Base-by-base conservation (phyloP, 2,113 vertebrate genomes). In the Ammodytes dubius region DNA sequence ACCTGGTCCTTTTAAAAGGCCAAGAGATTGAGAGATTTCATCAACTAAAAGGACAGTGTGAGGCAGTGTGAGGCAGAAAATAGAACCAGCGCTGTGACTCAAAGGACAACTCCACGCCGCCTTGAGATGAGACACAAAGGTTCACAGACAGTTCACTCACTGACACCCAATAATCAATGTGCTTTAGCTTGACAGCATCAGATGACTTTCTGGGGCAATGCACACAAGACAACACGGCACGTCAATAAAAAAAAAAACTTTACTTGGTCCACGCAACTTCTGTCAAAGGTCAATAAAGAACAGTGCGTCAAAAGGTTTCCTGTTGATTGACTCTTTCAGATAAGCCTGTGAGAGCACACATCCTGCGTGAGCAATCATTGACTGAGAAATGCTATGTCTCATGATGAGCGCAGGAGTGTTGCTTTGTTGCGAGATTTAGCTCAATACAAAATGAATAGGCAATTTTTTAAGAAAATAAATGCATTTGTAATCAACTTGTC, bases 81-180 rank as follows among this genome's bases (percentile, higher is more conserved):
- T 59, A 71, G 60, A 83, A 79, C 56, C 67, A 66, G 71, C 46
- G 8, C 1, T 64, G 75, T 74, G 87, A 87, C 85, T 88, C 71
- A 82, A 82, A 89, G 71, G 85, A 88, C 39, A 74, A 66, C 84
- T 87, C 82, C 12, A 58, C 40, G 17, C 79, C 76, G 83, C 79
- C 27, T 27, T 27, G 27, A 3, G 77, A 90, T 72, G 84, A 88
- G 69, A 79, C 84, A 82, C 85, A 75, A 67, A 84, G 84, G 88
- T 88, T 93, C 87, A 89, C 74, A 91, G 87, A 90, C 87, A 77
- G 86, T 92, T 90, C 91, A 77, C 85, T 81, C 85, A 56, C 89
- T 74, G 91, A 88, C 88, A 90, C 90, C 85, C 85, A 43, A 93
- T 92, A 94, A 92, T 93, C 93, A 91, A 94, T 94, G 83, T 75